phyloP scores from a whole-genome alignment of 2,797 vertebrate species.

The Neosilurus hyrtlii region DNA sequence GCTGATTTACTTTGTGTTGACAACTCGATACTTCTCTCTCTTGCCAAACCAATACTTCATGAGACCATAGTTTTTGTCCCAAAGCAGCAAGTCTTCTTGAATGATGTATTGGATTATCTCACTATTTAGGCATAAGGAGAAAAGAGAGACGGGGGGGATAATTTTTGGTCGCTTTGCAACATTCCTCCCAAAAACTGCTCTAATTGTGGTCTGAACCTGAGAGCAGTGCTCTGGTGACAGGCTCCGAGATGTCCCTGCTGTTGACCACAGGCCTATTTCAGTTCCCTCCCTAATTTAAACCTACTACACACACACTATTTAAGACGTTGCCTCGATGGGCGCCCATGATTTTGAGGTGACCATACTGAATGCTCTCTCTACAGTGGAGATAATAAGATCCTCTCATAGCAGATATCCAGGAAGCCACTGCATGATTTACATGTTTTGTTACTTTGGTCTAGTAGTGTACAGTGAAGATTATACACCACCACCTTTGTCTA shows the following conservation, averaged over 20 bases:
- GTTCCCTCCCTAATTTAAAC: constrained; percentile 59
- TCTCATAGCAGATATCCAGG: constrained; percentile 47
- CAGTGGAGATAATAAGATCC: constrained; percentile 49
- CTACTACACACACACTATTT: constrained; percentile 55
- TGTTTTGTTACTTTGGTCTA: not conserved
- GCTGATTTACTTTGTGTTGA: constrained; percentile 26
- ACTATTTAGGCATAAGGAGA: constrained; percentile 32
- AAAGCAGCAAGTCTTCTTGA: constrained; percentile 31
- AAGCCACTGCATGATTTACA: constrained; percentile 52
- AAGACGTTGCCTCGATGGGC: constrained; percentile 43
- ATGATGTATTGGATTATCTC: constrained; percentile 41
- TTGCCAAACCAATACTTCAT: constrained; percentile 38
- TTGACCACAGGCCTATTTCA: constrained; percentile 61
- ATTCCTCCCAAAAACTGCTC: constrained; percentile 54
- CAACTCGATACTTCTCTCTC: constrained; percentile 31
- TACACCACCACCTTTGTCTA: too few species aligned
- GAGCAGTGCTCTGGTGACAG: constrained; percentile 54
- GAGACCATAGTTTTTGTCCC: constrained; percentile 19
- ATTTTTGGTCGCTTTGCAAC: constrained; percentile 54
- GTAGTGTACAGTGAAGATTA: too few species aligned
- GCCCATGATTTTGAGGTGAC: constrained; percentile 46
- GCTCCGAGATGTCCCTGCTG: constrained; percentile 53
- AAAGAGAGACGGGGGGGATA: constrained; percentile 40
- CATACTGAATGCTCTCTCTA: constrained; percentile 44
- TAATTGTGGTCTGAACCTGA: constrained; percentile 64